Evolutionary conservation across 2,113 vertebrate species (phyloP).

Genomic region (Carassius carassius): DNA sequence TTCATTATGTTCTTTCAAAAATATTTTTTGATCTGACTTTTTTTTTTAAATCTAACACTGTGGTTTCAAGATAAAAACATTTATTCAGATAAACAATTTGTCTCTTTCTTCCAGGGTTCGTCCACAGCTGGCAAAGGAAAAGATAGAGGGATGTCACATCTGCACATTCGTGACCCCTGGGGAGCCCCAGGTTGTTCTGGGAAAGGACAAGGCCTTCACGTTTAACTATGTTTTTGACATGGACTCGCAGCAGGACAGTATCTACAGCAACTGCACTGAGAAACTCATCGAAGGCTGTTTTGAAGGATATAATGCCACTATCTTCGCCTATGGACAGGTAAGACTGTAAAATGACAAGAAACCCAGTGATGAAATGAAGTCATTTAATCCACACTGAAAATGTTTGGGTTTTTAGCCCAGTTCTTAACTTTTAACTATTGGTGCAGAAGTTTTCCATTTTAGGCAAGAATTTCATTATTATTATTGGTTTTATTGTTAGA

Average conservation of each 20-base stretch:
- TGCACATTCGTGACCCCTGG: constrained; percentile 80
- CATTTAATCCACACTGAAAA: not conserved
- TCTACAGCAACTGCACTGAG: constrained; percentile 90
- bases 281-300: constrained; percentile 95
- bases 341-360: constrained; percentile 25
- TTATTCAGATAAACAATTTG: not conserved
- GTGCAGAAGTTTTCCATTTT: too few relatives aligned
- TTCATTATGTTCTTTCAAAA: too few relatives aligned
- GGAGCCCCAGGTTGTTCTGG: constrained; percentile 94
- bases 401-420: not conserved
- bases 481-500: too few relatives aligned
- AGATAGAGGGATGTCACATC: constrained; percentile 86
- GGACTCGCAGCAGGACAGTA: constrained; percentile 85
- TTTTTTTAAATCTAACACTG: too few relatives aligned
- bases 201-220: constrained; percentile 98
- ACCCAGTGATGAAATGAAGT: not conserved
- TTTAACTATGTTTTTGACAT: constrained; percentile 97
- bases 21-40: too few relatives aligned
- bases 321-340: constrained; percentile 97
- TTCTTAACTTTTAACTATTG: too few relatives aligned
- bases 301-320: constrained; percentile 96
- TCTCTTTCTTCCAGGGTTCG: constrained; percentile 79
- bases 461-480: too few relatives aligned
- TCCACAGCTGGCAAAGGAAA: constrained; percentile 95
- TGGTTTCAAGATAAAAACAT: not conserved